Evolutionary conservation across 2,797 vertebrate species (phyloP), one percentile per base, ranked within the genome.

Genomic region (Tragopan temminckii): DNA sequence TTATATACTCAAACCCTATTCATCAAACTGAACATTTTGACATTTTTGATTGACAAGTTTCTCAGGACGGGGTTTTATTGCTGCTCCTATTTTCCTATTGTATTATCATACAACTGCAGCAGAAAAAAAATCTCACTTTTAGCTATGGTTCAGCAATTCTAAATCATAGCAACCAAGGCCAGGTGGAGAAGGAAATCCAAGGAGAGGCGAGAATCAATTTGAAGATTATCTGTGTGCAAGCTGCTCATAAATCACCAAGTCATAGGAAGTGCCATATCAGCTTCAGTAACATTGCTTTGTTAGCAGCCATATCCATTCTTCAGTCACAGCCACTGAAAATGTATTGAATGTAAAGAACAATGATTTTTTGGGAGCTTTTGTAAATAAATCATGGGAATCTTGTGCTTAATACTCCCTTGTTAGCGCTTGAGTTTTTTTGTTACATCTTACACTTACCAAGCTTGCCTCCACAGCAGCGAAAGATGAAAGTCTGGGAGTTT

Each of bases 181-280:
- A 81, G 93, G 88, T 89, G 27, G 27, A 53, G 27, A 53, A 53
- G 29, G 9, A 53, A 16, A 68, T 62, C 67, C 85, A 88, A 78
- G 62, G 62, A 91, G 62, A 68, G 71, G 68, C 15, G 76, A 57
- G 42, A 92, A 95, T 81, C 59, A 55, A 48, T 94, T 40, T 74
- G 38, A 86, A 86, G 38, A 67, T 72, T 88, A 40, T 82, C 82
- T 94, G 80, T 72, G 77, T 86, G 78, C 18, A 88, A 80, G 74
- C 21, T 55, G 10, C 69, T 79, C 68, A 46, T 86, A 84, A 95
- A 93, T 84, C 67, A 74, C 16, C 8, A 20, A 57, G 48, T 36
- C 91, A 75, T 1, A 25, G 24, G 12, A 78, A 72, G 19, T 21
- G 57, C 14, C 2, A 0, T 45, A 74, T 48, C 62, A 85, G 48